Conservation (phyloP, 2,797 vertebrate genomes). For the Apodemus agrarius region DNA sequence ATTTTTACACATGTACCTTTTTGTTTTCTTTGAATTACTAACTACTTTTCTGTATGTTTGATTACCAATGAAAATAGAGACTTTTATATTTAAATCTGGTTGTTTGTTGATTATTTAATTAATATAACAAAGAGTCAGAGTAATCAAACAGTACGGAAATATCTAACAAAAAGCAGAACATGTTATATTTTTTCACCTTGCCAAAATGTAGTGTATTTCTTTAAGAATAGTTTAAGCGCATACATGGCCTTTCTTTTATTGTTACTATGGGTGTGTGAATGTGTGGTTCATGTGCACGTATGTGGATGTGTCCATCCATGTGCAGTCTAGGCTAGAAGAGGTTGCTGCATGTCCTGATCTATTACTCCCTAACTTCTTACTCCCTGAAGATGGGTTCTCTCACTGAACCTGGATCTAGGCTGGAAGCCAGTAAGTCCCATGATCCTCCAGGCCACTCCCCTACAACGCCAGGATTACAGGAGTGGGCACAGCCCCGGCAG, state of each 20-base stretch:
- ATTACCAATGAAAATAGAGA: background rate
- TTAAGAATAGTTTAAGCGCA: background rate
- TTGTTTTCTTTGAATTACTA: constrained; percentile 50
- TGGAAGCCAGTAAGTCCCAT: background rate
- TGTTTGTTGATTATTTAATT: constrained; percentile 50
- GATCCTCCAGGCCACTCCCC: too few relatives aligned
- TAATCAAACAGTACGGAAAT: constrained; percentile 44
- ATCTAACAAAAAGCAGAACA: background rate
- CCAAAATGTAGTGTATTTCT: background rate
- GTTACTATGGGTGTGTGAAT: background rate
- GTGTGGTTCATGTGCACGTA: background rate
- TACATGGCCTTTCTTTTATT: background rate
- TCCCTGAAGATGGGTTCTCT: background rate
- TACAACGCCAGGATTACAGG: background rate
- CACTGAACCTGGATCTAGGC: background rate
- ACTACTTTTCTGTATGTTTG: constrained; percentile 25
- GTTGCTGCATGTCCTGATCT: background rate
- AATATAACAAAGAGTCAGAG: background rate
- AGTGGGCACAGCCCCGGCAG: rapidly evolving
- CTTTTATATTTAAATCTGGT: constrained; percentile 48
- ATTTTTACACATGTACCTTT: constrained; percentile 31
- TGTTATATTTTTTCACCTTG: background rate
- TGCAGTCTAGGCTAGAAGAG: background rate
- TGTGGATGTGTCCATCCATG: background rate
- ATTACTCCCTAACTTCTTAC: background rate